Base-by-base conservation (phyloP, 2,113 vertebrate genomes). In the Sturnus vulgaris region DNA sequence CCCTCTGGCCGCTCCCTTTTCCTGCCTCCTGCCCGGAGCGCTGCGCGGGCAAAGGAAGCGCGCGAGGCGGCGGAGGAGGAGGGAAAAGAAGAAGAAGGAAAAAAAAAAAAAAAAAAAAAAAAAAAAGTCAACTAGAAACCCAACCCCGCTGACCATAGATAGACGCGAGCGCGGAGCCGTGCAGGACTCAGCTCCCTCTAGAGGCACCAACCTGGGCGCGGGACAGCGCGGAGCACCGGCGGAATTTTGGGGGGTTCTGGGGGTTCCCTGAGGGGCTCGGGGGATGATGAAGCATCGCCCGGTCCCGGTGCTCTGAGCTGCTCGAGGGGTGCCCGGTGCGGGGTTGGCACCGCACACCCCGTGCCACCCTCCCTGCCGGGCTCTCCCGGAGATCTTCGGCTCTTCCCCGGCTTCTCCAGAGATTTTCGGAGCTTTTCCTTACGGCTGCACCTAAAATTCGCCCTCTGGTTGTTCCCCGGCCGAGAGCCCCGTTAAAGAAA, bases 171-270 rank as follows among this genome's bases (percentile, higher is more conserved):
- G 37, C 24, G 49, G 71, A 24, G 72, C 60, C 16, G 49, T 31
- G n/a, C 31, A 7, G 23, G 35, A 13, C 35, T 85, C 69, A 92
- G 92, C 96, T 93, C 95, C 93, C 95, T 95, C 95, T 96, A 94
- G 84, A 95, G 94, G 94, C 83, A 17, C 82, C 64, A 81, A 90
- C 21, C 33, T 30, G 47, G 12, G 22, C 10, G 70, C 35, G 5
- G 39, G 24, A 39, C 30, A 2, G 22, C 16, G 71, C 37, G 6
- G 40, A 35, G 47, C 25, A 2, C 21, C 13, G 28, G 9, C 5
- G 13, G 31, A 0, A 15, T n/a, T 84, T n/a, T 12, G 49, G 46
- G 33, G n/a, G 23, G 22, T 11, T 33, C 9, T 8, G 23, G 22
- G 18, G 47, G 64, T 1, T 73, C 14, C 28, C 57, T 17, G 53